phyloP scores from a whole-genome alignment of 92 coral and sea anemone genomes.

The Micromussa lordhowensis region DNA sequence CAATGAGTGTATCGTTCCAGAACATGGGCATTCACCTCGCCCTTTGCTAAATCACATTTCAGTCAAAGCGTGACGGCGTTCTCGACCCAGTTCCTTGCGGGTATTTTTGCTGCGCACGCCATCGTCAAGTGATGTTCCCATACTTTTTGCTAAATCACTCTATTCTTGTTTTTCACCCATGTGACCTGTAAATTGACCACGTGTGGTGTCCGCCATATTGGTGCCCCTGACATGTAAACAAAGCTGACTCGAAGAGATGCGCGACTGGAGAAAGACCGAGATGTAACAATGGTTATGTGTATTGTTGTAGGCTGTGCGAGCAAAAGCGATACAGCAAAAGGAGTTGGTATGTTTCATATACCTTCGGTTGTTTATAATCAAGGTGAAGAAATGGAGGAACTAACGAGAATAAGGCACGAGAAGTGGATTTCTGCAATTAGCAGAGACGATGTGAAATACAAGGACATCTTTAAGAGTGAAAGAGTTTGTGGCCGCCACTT shows the following conservation, averaged over 20 bases:
- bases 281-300: conserved; percentile 43
- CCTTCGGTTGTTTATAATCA: conserved; percentile 36
- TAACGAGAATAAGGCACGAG: conserved; percentile 23
- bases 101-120: too few species aligned
- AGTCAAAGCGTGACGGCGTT: too few species aligned
- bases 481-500: conserved; percentile 52
- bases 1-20: too few species aligned
- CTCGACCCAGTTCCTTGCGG: too few species aligned
- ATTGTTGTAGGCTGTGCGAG: conserved; percentile 43
- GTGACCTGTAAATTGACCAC: conserved; percentile 41
- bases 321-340: conserved; percentile 43
- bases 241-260: conserved; percentile 34
- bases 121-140: too few species aligned
- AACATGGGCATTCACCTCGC: too few species aligned
- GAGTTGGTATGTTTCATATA: conserved; percentile 18
- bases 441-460: conserved; percentile 27
- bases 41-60: too few species aligned
- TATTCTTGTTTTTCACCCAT: conserved; percentile 34
- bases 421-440: conserved; percentile 53
- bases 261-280: conserved; percentile 9
- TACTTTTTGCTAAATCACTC: too few species aligned
- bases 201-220: conserved; percentile 25
- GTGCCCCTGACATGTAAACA: conserved; percentile 33
- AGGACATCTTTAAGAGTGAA: conserved; percentile 40
- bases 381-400: conserved; percentile 51